These are phyloP conservation scores for Lanistes nyassanus DNA, from an alignment of 1,140 invertebrate genomes.

Conservation along the genomic window DNA sequence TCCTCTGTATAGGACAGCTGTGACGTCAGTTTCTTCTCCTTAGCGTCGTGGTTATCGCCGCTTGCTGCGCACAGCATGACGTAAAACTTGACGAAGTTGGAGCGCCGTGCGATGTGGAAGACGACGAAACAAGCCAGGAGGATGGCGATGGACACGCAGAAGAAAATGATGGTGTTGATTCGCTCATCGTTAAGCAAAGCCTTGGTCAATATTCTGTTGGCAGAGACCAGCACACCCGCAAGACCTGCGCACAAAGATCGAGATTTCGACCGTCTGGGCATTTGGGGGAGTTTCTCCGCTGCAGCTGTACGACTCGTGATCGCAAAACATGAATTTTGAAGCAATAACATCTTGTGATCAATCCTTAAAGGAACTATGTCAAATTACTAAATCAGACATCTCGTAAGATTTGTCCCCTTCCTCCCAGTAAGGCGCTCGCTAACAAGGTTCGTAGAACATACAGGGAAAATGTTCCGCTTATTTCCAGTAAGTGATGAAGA, in stretches of 20 bases:
- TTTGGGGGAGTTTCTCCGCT: too few relatives aligned
- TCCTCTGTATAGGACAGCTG: slow-evolving; percentile 39
- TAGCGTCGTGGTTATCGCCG: slow-evolving; percentile 36
- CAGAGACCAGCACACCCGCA: slow-evolving; percentile 85
- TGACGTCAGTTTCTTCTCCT: slow-evolving; percentile 33
- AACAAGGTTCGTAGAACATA: too few relatives aligned
- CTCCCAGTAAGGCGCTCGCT: too few relatives aligned
- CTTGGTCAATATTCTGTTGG: slow-evolving; percentile 86
- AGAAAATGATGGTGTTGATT: slow-evolving; percentile 87
- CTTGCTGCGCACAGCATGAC: slow-evolving; percentile 73
- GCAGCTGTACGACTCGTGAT: too few relatives aligned
- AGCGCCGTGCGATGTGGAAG: slow-evolving; percentile 79
- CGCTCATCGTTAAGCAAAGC: slow-evolving; percentile 77
- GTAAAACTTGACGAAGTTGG: slow-evolving; percentile 86
- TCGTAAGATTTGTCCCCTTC: too few relatives aligned
- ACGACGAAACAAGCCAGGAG: slow-evolving; percentile 80
- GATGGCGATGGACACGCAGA: slow-evolving; percentile 79
- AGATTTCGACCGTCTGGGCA: too few relatives aligned
- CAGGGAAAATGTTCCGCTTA: too few relatives aligned
- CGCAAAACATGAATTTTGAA: too few relatives aligned
- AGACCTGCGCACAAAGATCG: slow-evolving; percentile 77
- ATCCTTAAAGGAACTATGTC: too few relatives aligned
- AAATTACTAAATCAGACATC: too few relatives aligned
- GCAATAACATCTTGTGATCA: too few relatives aligned
- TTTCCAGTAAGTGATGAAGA: too few relatives aligned